phyloP scores from a whole-genome alignment of 64 coral and sea anemone species.

The Astreopora myriophthalma region DNA sequence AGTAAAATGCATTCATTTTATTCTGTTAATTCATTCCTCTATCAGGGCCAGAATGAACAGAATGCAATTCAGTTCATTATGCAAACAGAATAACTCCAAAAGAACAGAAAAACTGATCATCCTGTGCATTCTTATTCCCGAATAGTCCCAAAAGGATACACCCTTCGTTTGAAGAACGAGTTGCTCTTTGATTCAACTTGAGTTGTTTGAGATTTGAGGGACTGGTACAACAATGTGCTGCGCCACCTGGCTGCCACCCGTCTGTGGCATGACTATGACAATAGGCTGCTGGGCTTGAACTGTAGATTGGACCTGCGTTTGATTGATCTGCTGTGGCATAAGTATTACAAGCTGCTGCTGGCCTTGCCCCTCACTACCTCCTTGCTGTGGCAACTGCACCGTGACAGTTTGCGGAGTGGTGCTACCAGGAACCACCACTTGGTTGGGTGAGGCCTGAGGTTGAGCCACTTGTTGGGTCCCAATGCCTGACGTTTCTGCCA shows the following conservation, averaged over 20 bases:
- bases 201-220: slow-evolving; percentile 69
- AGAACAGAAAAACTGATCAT: too few species aligned
- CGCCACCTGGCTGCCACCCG: slow-evolving; percentile 73
- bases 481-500: slow-evolving; percentile 26
- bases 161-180: too few species aligned
- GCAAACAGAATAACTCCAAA: too few species aligned
- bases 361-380: neutral
- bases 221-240: slow-evolving; percentile 84
- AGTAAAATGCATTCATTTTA: too few species aligned
- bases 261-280: slow-evolving; percentile 91
- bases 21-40: too few species aligned
- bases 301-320: slow-evolving; percentile 4
- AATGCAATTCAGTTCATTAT: too few species aligned
- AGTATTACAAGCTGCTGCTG: slow-evolving; percentile 88
- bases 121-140: too few species aligned
- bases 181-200: too few species aligned
- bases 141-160: too few species aligned
- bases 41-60: too few species aligned
- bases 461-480: slow-evolving; percentile 20
- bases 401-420: slow-evolving; percentile 58
- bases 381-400: slow-evolving; percentile 70
- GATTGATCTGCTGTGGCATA: slow-evolving; percentile 82
- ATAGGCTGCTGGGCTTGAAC: slow-evolving; percentile 80
- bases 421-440: neutral
- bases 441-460: slow-evolving; percentile 34